These are phyloP conservation scores for Margarornis squamiger DNA, from an alignment of 2,797 vertebrate genomes.

Conservation along the genomic window DNA sequence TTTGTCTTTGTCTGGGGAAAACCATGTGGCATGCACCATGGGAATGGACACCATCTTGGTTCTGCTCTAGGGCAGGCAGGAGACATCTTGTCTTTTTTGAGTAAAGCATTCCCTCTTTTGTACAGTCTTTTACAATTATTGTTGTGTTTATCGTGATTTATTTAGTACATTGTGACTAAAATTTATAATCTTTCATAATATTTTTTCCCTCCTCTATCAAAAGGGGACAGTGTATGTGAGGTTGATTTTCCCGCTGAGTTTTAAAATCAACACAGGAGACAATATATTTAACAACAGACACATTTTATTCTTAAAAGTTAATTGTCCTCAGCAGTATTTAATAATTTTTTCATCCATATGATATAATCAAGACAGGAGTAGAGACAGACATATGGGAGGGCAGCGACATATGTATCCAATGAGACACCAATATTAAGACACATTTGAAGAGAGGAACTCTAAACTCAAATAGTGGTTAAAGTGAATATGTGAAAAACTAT, in stretches of 20 bases:
- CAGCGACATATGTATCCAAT: background rate
- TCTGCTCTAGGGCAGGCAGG: background rate
- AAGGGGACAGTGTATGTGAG: background rate
- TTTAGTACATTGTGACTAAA: background rate
- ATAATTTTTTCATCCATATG: background rate
- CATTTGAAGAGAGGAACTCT: background rate
- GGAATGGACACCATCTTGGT: background rate
- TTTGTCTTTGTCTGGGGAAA: background rate
- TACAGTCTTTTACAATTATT: background rate
- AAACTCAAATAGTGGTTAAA: background rate
- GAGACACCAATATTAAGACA: background rate
- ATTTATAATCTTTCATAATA: background rate
- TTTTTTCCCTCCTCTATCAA: background rate
- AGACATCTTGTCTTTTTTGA: background rate
- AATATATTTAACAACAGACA: background rate
- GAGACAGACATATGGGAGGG: background rate
- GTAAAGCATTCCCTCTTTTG: background rate
- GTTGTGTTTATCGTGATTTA: background rate
- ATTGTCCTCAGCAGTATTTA: background rate
- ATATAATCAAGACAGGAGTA: background rate
- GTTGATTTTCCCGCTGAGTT: background rate
- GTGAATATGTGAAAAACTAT: background rate
- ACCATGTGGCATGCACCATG: background rate
- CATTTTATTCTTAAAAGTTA: background rate
- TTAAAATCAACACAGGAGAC: background rate